phyloP scores from a whole-genome alignment of 1,140 invertebrate species.

The Grapholita molesta region DNA sequence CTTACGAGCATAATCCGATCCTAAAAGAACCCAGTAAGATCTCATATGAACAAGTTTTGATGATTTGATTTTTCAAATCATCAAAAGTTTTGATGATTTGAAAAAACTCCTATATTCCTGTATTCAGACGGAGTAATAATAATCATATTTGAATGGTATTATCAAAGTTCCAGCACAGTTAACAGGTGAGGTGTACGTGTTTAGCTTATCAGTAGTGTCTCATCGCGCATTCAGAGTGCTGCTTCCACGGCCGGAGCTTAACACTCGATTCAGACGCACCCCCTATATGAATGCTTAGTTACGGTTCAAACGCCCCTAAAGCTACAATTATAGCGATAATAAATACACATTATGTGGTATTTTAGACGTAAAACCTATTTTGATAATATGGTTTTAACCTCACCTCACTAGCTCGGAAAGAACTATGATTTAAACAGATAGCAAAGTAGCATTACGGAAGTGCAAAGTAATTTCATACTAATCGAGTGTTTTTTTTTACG shows the following conservation, averaged over 20 bases:
- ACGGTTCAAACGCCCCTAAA: not conserved
- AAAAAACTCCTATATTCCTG: no score
- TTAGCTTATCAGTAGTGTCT: not conserved
- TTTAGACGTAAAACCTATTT: not conserved
- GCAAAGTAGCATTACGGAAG: no score
- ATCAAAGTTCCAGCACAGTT: not conserved
- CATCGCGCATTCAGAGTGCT: not conserved
- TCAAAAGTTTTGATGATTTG: no score
- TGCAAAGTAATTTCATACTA: no score
- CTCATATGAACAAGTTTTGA: no score
- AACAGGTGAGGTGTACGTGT: not conserved
- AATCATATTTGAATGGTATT: not conserved
- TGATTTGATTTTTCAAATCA: no score
- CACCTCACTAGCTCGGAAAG: no score
- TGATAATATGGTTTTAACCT: not conserved
- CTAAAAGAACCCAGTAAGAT: no score
- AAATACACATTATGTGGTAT: not conserved
- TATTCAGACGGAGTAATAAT: not conserved
- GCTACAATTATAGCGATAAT: not conserved
- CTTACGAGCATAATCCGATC: no score
- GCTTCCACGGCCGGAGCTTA: not conserved
- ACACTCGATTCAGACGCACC: slow-evolving; percentile 3
- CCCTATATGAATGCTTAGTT: not conserved
- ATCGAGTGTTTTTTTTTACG: no score
- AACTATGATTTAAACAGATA: no score